Percentiles rank a stretch among this genome's conserved stretches.
Evolutionary conservation across 2,113 vertebrate genomes (phyloP).

Genomic region (Baryphthengus martii): DNA sequence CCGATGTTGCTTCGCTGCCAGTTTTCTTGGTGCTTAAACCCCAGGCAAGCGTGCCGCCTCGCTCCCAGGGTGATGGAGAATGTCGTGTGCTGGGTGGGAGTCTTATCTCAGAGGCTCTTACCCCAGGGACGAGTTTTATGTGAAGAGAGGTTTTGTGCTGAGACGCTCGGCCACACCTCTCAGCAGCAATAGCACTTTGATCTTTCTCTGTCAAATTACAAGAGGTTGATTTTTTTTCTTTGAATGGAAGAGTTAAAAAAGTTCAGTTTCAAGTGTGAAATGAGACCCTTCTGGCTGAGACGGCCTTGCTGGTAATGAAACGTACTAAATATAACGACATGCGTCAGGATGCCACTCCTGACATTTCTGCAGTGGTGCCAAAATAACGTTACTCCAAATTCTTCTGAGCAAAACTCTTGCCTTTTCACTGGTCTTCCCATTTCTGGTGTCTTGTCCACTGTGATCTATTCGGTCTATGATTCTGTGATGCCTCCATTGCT

Average conservation of each 20-base stretch:
- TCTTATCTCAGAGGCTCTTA: background rate
- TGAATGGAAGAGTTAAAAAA: background rate
- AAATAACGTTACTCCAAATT: background rate
- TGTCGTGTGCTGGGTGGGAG: fast-evolving
- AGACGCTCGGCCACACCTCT: fast-evolving
- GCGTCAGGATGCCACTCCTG: background rate
- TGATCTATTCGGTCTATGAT: too few relatives aligned
- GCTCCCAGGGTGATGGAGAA: background rate
- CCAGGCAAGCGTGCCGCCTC: background rate
- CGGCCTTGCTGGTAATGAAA: fast-evolving
- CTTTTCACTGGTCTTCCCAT: background rate
- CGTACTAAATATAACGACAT: fast-evolving
- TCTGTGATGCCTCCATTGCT: background rate
- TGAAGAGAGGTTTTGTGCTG: fast-evolving
- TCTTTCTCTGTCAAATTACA: fast-evolving
- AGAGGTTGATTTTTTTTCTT: fast-evolving
- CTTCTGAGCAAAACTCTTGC: background rate
- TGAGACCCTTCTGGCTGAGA: fast-evolving
- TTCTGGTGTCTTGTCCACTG: too few relatives aligned
- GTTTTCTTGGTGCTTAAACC: background rate
- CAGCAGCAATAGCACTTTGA: fast-evolving
- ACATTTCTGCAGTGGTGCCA: fast-evolving
- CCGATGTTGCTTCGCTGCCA: background rate
- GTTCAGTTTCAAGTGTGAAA: fast-evolving
- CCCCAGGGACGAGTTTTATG: fast-evolving